Base-by-base conservation (phyloP, 2,113 vertebrate species). In the Perccottus glenii region DNA sequence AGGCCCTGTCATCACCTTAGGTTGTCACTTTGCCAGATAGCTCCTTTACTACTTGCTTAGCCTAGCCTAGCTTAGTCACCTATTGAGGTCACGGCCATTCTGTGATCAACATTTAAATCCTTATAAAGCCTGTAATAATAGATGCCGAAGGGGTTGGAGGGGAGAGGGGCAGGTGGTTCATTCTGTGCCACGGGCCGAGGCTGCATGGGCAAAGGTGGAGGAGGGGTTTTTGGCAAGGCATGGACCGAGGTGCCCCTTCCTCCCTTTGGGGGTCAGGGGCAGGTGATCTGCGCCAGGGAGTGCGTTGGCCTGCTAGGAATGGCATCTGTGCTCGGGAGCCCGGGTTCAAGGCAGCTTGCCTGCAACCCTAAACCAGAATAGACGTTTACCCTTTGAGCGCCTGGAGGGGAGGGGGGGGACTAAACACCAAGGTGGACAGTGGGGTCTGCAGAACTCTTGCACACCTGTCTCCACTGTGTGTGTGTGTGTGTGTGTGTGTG, bases 331-430 rank as follows among this genome's bases (percentile, higher is more conserved):
- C 80, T 80, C 11, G 65, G 80, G 85, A 89, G 82, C 75, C 80
- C 4, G 75, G 89, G 92, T 93, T 94, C 92, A 94, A 93, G 92
- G 92, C 91, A 86, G 81, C 70, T 78, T 64, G 82, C 70, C 77
- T 87, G 93, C 89, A 93, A 93, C 89, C 74, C 80, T 85, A 93
- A 86, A 91, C 89, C 86, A 93, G 93, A 94, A 93, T 93, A 91
- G 91, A 92, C 89, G 78, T 92, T 93, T 93, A 94, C 90, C 92
- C 92, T 94, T 93, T 93, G 91, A 93, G 86, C 8, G 80, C 85
- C 70, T 83, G 75, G 48, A 57, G 80, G 80, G 75, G 70, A 78
- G 82, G 77, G 66, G 70, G 65, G 63, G 74, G 85, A 92, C 93
- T 91, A 92, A 93, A 94, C 91, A 92, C 87, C 78, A 85, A 87